Percentiles rank a stretch among this genome's conserved stretches.
Conservation (phyloP, 2,888 invertebrate genomes). For the Malacosoma neustria region DNA sequence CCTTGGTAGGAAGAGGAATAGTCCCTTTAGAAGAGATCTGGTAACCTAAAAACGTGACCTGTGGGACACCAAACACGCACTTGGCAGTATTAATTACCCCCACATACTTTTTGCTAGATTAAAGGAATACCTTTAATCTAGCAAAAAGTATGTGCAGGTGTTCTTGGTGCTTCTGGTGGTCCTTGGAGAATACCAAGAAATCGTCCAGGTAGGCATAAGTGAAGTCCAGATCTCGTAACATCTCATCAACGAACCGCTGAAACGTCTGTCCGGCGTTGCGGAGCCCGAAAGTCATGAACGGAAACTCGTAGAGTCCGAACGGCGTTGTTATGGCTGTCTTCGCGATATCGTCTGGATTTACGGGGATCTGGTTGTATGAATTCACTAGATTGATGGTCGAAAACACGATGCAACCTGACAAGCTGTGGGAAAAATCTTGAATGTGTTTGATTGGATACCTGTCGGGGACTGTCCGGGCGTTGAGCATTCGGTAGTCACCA, state of each 20-base stretch:
- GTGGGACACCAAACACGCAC: too few relatives aligned
- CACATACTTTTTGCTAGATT: too few relatives aligned
- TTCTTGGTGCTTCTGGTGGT: neutral
- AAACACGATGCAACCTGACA: constrained; percentile 5
- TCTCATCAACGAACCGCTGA: too few relatives aligned
- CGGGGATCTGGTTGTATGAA: constrained; percentile 35
- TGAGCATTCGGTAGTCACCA: constrained; percentile 7
- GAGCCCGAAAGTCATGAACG: too few relatives aligned
- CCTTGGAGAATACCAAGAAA: constrained; percentile 16
- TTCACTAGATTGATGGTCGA: constrained; percentile 5
- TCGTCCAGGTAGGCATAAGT: constrained; percentile 26
- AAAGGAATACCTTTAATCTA: neutral
- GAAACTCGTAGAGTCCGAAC: too few relatives aligned
- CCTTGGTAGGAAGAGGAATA: too few relatives aligned
- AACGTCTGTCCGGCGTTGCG: too few relatives aligned
- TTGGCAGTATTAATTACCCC: too few relatives aligned
- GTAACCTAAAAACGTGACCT: constrained; percentile 4
- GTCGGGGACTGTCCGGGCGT: constrained; percentile 7
- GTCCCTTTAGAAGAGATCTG: constrained; percentile 3
- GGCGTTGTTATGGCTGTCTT: constrained; percentile 27
- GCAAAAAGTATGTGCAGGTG: too few relatives aligned
- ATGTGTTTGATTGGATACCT: constrained; percentile 5
- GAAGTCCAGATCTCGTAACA: constrained; percentile 7
- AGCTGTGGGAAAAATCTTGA: constrained; percentile 7
- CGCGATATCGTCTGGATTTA: constrained; percentile 20